Conservation (phyloP, 1,140 invertebrate species). For the Scaptomyza montana region DNA sequence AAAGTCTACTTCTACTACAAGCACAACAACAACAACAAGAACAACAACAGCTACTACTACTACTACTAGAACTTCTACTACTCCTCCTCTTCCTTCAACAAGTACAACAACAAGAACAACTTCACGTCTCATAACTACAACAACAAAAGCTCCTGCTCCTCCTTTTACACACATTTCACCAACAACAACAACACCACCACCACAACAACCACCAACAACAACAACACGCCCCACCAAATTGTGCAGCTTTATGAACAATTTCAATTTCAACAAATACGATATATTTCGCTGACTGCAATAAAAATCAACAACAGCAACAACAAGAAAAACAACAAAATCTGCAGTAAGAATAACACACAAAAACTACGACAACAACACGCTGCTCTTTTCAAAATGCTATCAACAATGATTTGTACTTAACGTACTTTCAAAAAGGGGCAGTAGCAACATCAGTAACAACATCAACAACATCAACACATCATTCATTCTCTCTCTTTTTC, state of each 20-base stretch:
- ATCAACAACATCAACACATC: constrained; percentile 26
- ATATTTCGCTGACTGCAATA: constrained; percentile 68
- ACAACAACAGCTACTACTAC: constrained; percentile 62
- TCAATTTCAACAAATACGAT: constrained; percentile 68
- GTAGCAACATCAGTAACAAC: constrained; percentile 18
- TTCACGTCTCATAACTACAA: constrained; percentile 77
- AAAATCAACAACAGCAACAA: constrained; percentile 40
- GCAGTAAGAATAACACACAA: constrained; percentile 20
- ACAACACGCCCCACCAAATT: constrained; percentile 45
- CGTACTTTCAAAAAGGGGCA: constrained; percentile 9
- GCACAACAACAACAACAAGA: constrained; percentile 73
- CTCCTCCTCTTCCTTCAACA: constrained; percentile 78
- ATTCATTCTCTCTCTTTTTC: constrained; percentile 3
- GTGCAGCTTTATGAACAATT: constrained; percentile 53
- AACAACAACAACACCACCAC: constrained; percentile 38
- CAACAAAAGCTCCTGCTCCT: constrained; percentile 72
- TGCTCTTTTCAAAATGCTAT: constrained; percentile 25
- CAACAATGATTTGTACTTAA: constrained; percentile 23
- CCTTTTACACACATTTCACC: constrained; percentile 80
- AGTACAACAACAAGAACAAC: constrained; percentile 72
- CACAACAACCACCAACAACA: constrained; percentile 31
- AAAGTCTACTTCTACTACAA: constrained; percentile 83
- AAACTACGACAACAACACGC: constrained; percentile 23
- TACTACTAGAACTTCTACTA: constrained; percentile 80
- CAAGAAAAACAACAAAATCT: constrained; percentile 26